These are phyloP conservation scores for Drosophila watanabei DNA, from an alignment of 1,140 invertebrate genomes.

Conservation along the genomic window DNA sequence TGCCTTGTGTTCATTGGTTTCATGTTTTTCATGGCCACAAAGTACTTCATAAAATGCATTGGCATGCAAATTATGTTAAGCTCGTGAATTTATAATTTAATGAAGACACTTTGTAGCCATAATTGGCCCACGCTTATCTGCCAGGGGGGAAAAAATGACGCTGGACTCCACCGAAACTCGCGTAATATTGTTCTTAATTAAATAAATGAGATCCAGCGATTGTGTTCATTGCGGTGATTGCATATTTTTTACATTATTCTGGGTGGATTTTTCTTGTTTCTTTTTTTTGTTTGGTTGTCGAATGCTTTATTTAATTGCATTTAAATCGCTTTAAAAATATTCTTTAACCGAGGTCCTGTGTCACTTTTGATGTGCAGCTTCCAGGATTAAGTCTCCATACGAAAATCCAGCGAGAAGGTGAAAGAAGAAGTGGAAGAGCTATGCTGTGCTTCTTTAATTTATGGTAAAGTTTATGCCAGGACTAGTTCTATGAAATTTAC, in stretches of 20 bases:
- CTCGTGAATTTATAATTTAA: conserved; percentile 83
- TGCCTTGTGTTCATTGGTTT: conserved; percentile 37
- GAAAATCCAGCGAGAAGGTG: conserved; percentile 17
- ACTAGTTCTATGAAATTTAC: conserved; percentile 8
- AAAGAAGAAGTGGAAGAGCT: neutral
- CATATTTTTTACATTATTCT: conserved; percentile 52
- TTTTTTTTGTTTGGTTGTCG: conserved; percentile 16
- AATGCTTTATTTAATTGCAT: conserved; percentile 53
- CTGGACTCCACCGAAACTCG: conserved; percentile 29
- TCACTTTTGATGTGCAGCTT: conserved; percentile 15
- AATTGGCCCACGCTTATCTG: conserved; percentile 62
- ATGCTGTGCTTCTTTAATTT: conserved; percentile 2
- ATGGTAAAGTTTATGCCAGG: conserved; percentile 16
- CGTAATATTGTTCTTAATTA: conserved; percentile 82
- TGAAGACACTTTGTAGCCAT: conserved; percentile 83
- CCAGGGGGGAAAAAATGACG: neutral
- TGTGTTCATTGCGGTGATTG: conserved; percentile 63
- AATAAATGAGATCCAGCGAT: conserved; percentile 77
- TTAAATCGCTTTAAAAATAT: conserved; percentile 59
- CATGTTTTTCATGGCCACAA: conserved; percentile 66
- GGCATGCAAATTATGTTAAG: conserved; percentile 82
- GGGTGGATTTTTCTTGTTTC: neutral
- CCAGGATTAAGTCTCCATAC: conserved; percentile 17
- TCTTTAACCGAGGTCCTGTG: conserved; percentile 9
- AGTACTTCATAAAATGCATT: conserved; percentile 81